phyloP scores from a whole-genome alignment of 2,113 vertebrate genomes.

The Zosterops lateralis region DNA sequence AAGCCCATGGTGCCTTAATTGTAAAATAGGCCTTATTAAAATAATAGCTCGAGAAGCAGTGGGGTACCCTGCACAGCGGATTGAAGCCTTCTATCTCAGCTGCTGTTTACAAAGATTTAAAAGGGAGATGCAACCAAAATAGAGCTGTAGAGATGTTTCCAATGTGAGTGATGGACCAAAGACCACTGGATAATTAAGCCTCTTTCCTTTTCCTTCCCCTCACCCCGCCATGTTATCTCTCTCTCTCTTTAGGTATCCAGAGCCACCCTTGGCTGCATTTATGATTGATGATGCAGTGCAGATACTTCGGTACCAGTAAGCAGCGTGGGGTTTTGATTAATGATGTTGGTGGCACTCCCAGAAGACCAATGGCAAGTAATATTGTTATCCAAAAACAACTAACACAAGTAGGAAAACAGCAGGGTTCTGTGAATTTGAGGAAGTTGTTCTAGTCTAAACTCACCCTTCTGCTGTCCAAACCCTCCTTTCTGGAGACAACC shows the following conservation, averaged over 20 bases:
- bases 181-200: conserved; percentile 74
- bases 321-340: conserved; percentile 79
- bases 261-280: conserved; percentile 72
- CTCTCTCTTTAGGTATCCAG: conserved; percentile 73
- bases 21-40: conserved; percentile 86
- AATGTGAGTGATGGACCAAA: conserved; percentile 72
- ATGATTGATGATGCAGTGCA: conserved; percentile 81
- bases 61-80: conserved; percentile 67
- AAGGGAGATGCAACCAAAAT: conserved; percentile 68
- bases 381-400: conserved; percentile 71
- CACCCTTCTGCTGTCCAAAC: not conserved
- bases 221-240: conserved; percentile 64
- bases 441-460: not conserved
- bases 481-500: not conserved
- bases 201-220: conserved; percentile 57
- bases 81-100: conserved; percentile 73
- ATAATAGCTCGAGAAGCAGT: conserved; percentile 81
- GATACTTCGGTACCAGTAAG: conserved; percentile 72
- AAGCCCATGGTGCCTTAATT: conserved; percentile 85
- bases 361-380: conserved; percentile 76
- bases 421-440: not conserved
- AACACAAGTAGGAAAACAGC: conserved; percentile 46
- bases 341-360: conserved; percentile 73
- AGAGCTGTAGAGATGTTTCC: conserved; percentile 74
- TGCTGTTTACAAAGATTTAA: conserved; percentile 80